Evolutionary conservation across 2,888 invertebrate genomes (phyloP).

Genomic region (Diloba caeruleocephala): DNA sequence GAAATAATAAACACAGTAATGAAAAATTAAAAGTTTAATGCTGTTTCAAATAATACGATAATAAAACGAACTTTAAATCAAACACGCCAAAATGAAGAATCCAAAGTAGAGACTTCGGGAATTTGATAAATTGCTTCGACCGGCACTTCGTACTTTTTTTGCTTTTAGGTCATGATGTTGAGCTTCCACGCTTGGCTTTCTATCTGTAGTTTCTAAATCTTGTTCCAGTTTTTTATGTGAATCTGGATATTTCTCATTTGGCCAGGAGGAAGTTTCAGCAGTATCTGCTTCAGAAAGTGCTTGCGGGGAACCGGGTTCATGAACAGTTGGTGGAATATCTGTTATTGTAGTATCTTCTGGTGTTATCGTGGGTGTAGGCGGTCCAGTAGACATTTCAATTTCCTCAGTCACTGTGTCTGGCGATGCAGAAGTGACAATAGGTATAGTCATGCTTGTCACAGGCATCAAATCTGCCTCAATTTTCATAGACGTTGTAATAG

Average conservation of each 20-base stretch:
- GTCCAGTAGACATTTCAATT: not conserved
- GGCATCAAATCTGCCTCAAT: constrained; percentile 1
- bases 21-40: constrained; percentile 45
- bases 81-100: constrained; percentile 57
- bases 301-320: not conserved
- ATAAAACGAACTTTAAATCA: constrained; percentile 56
- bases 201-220: constrained; percentile 44
- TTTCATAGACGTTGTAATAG: constrained; percentile 2
- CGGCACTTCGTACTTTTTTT: constrained; percentile 37
- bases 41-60: constrained; percentile 43
- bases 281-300: constrained; percentile 11
- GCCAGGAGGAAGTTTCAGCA: constrained; percentile 49
- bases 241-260: constrained; percentile 52
- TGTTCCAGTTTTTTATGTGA: constrained; percentile 37
- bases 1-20: constrained; percentile 13
- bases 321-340: constrained; percentile 18
- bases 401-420: constrained; percentile 20
- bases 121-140: constrained; percentile 44
- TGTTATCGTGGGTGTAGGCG: constrained; percentile 5
- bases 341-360: constrained; percentile 20
- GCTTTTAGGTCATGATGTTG: constrained; percentile 42
- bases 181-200: constrained; percentile 61
- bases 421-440: constrained; percentile 6
- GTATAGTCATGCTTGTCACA: constrained; percentile 3
- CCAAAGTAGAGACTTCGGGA: constrained; percentile 56